A percentile compares a stretch with the other conserved stretches of the same genome.
Conservation (phyloP, 1,140 invertebrate species). For the Heterodera carotae region DNA sequence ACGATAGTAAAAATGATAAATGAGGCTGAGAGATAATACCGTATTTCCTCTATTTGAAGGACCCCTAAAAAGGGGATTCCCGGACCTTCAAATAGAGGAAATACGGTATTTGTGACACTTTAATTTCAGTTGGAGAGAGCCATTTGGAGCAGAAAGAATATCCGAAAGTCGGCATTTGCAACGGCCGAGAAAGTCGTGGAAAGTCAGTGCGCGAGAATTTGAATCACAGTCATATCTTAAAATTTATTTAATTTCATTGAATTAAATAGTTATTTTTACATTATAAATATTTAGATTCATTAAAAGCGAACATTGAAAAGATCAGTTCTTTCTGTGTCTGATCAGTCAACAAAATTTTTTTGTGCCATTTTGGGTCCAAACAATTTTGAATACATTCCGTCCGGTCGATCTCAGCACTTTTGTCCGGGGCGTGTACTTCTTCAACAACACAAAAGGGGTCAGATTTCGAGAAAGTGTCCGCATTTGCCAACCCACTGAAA, state of each 20-base stretch:
- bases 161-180: constrained; percentile 5
- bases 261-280: no score
- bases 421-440: constrained; percentile 1
- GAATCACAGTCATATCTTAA: not conserved
- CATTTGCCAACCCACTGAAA: constrained; percentile 7
- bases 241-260: no score
- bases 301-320: constrained; percentile 7
- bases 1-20: not conserved
- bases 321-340: not conserved
- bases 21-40: not conserved
- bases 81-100: no score
- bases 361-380: not conserved
- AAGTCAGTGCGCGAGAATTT: not conserved
- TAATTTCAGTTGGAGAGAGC: not conserved
- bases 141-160: not conserved
- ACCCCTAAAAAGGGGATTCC: no score
- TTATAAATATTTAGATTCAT: not conserved
- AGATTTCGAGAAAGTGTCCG: constrained; percentile 11
- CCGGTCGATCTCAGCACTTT: not conserved
- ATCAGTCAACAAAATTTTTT: not conserved
- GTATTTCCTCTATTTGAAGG: no score
- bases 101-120: not conserved
- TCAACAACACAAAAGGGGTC: constrained; percentile 7
- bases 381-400: not conserved
- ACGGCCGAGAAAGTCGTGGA: constrained; percentile 6